Evolutionary conservation across 2,888 invertebrate species (phyloP), one percentile per base, ranked within the genome.

Genomic region (Melipona beecheii): DNA sequence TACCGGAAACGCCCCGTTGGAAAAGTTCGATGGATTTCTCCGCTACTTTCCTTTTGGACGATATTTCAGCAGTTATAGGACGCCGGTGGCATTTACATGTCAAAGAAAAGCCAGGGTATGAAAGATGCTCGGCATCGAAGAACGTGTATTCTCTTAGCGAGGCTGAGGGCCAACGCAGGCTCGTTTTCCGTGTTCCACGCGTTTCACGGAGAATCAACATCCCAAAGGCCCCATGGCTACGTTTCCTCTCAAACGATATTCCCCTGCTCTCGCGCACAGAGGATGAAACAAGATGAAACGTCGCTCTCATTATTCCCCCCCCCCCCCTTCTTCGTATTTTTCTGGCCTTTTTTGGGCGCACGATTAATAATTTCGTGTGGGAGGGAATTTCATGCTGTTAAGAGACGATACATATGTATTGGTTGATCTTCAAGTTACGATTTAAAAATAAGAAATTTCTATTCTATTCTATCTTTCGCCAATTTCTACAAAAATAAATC

Each of bases 31-130:
- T 74, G 74, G 64, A 74, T 65, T 31, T 5, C 31, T 52, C 24
- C 49, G 73, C 62, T 73, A 64, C 62, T 64, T 73, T 74, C 64
- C 65, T 65, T 74, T 74, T 54, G 74, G 43, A 36, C 74, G 64
- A 74, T 74, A 74, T 74, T 74, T 74, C 74, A 74, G 13, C 74
- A 65, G 54, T 74, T 74, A 65, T 54, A 65, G 64, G 52, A 74
- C 54, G 64, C 52, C 24, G n/a, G 43, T 52, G 52, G 74, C 65
- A 74, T 74, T 74, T 74, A 74, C 74, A 74, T 74, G 74, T 74
- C 65, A 74, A 74, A 74, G 74, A 74, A 43, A 43, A 54, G 64
- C 36, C 17, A 24, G 36, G n/a, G 52, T 17, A 36, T 36, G 11
- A 64, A 73, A 74, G 74, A 65, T 54, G 74, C 65, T 52, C 27